Conservation (phyloP, 2,888 invertebrate genomes). For the Orthosia gothica region DNA sequence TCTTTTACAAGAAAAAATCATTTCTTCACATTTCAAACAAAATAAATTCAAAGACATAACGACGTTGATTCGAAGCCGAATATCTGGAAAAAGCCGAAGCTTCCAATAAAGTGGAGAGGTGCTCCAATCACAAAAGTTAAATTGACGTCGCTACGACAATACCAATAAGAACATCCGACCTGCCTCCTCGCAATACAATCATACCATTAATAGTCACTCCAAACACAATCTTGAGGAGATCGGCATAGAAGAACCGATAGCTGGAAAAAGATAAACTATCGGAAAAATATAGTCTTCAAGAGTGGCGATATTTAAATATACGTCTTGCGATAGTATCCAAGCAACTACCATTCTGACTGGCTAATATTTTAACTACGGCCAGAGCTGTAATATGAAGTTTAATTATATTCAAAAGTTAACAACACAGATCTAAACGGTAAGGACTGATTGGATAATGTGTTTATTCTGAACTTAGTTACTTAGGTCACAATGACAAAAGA, state of each 20-base stretch:
- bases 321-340: not conserved
- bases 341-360: not conserved
- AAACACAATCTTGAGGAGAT: not conserved
- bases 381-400: too few relatives aligned
- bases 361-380: not conserved
- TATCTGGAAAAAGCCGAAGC: conserved; percentile 20
- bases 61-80: conserved; percentile 24
- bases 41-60: conserved; percentile 29
- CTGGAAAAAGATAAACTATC: not conserved
- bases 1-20: not conserved
- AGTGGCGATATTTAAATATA: too few relatives aligned
- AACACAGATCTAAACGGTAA: not conserved
- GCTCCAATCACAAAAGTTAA: conserved; percentile 60
- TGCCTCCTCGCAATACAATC: conserved; percentile 35
- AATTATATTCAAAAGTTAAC: not conserved
- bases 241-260: not conserved
- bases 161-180: conserved; percentile 46
- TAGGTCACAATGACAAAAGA: not conserved
- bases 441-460: not conserved
- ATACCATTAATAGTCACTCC: conserved; percentile 28
- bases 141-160: conserved; percentile 50
- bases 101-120: conserved; percentile 44
- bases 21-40: conserved; percentile 4
- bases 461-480: not conserved
- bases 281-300: not conserved